Base-by-base conservation (phyloP, 2,888 invertebrate species). In the Pyralis farinalis region DNA sequence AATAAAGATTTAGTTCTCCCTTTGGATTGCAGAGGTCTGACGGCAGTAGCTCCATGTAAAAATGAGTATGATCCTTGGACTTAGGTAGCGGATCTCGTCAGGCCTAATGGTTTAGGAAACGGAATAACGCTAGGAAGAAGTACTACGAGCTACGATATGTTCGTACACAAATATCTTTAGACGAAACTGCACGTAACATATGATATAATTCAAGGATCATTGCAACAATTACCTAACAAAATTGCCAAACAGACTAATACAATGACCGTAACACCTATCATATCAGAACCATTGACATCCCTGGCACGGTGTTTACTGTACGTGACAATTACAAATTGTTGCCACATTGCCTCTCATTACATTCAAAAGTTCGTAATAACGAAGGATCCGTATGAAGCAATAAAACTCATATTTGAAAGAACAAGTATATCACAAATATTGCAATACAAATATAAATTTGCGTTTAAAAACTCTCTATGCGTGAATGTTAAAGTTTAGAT, bases 381-480 rank as follows among this genome's bases (percentile, higher is more conserved):
- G 41, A 40, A 33, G 29, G 38, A 6, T 43, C 43, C 45, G 42
- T 42, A 32, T 42, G 34, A 38, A 38, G 45, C 1, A 1, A 37
- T 55, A 61, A 50, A 55, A 56, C 49, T 21, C 37, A 55, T 37
- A 47, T 47, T 61, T 31, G 42, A 25, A 37, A 48, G 49, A 40
- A 49, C 43, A 42, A 43, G 55, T 59, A 57, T 51, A 44, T 56
- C 64, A 62, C 53, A 51, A 53, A 51, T 51, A 53, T 57, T 55
- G 53, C 47, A 55, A 55, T 55, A 51, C 61, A 43, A 58, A 45
- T 7, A 27, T 32, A 34, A 32, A 43, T 30, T 16, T 8, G 10
- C 10, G 6, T 20, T 11, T 8, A 20, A 31, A 6, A 27, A 9
- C 7, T 22, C 35, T 36, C 42, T 31, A 31, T 9, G 2, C 5